Conservation (phyloP, 2,888 invertebrate species). For the Prosapia bicincta region DNA sequence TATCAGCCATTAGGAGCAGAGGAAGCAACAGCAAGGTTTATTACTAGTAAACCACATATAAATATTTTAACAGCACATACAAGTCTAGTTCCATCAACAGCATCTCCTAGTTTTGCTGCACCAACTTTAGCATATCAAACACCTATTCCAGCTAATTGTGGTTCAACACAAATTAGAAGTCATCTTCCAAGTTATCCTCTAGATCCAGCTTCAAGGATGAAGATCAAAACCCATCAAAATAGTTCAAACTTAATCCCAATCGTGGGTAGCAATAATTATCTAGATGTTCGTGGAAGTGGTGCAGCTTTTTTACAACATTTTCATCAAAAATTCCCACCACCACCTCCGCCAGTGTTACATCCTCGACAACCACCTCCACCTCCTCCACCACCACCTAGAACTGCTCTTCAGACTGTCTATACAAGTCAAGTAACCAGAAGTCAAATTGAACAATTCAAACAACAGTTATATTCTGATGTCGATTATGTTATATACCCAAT, state of each 20-base stretch:
- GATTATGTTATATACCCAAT: slow-evolving; percentile 89
- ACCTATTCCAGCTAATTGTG: slow-evolving; percentile 29
- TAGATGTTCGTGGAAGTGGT: slow-evolving; percentile 57
- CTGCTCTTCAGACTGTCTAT: slow-evolving; percentile 68
- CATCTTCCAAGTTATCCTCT: slow-evolving; percentile 28
- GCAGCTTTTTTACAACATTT: slow-evolving; percentile 46
- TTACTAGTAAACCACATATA: slow-evolving; percentile 72
- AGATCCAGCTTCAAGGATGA: slow-evolving; percentile 40
- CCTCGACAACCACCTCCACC: slow-evolving; percentile 50
- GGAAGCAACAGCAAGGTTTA: slow-evolving; percentile 71
- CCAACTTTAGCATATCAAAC: slow-evolving; percentile 45
- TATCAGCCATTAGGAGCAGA: slow-evolving; percentile 46
- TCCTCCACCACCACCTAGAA: slow-evolving; percentile 58
- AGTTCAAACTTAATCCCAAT: slow-evolving; percentile 52
- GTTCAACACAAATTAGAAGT: slow-evolving; percentile 14
- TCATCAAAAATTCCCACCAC: slow-evolving; percentile 49
- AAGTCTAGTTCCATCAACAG: slow-evolving; percentile 60
- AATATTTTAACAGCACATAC: slow-evolving; percentile 74
- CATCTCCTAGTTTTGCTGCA: slow-evolving; percentile 57
- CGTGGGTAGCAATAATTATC: slow-evolving; percentile 59
- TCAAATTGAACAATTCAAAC: slow-evolving; percentile 83
- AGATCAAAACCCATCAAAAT: slow-evolving; percentile 42
- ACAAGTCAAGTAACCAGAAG: slow-evolving; percentile 65
- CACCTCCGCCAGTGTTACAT: slow-evolving; percentile 49
- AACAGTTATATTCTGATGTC: slow-evolving; percentile 85